Percentiles rank a stretch among this genome's conserved stretches.
These are phyloP conservation scores for Diuraphis noxia DNA, from an alignment of 1,140 invertebrate species.

Conservation along the genomic window DNA sequence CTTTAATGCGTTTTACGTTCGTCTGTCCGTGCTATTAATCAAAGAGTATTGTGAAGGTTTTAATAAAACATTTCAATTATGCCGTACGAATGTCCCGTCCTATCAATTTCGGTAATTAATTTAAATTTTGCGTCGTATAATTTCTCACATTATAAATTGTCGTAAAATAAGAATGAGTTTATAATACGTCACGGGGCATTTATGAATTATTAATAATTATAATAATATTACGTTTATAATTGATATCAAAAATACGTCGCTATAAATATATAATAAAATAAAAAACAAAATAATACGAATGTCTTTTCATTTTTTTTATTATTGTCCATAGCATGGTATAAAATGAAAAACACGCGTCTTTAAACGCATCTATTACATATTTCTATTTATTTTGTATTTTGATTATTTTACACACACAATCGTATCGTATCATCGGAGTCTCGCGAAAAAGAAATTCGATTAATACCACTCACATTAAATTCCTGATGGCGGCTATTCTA, in stretches of 20 bases:
- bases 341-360: no score
- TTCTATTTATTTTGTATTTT: not conserved
- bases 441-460: not conserved
- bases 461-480: not conserved
- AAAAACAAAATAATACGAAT: no score
- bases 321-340: no score
- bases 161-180: not conserved
- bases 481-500: not conserved
- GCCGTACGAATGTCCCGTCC: not conserved
- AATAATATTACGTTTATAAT: not conserved
- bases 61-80: slow-evolving; percentile 36
- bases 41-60: not conserved
- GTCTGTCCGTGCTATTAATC: slow-evolving; percentile 25
- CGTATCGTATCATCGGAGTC: no score
- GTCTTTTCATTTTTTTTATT: no score
- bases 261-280: not conserved
- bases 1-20: slow-evolving; percentile 18
- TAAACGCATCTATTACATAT: no score
- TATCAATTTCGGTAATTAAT: slow-evolving; percentile 6
- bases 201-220: not conserved
- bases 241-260: not conserved
- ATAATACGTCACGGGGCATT: not conserved
- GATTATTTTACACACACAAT: not conserved
- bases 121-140: not conserved
- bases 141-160: not conserved